Evolutionary conservation across 2,113 vertebrate species (phyloP).

Genomic region (Aptenodytes patagonicus): DNA sequence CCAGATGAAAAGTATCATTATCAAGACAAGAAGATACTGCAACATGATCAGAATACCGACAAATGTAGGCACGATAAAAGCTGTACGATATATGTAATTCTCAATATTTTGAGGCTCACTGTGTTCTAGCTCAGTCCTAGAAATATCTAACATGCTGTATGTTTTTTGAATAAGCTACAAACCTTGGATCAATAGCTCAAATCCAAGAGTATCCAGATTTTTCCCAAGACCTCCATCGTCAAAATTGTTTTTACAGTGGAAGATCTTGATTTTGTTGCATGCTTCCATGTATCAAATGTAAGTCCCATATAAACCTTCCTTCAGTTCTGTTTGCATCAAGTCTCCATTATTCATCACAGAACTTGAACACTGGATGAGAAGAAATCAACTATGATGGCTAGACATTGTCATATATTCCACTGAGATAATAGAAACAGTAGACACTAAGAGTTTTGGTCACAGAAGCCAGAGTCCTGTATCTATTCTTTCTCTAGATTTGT

Average conservation of each 20-base stretch:
- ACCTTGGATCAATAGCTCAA: neutral
- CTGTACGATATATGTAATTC: neutral
- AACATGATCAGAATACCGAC: neutral
- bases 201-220: neutral
- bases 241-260: neutral
- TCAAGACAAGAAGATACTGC: neutral
- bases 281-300: neutral
- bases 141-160: neutral
- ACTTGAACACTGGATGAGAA: neutral
- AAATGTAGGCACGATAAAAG: neutral
- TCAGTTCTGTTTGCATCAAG: neutral
- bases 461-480: neutral
- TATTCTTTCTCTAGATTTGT: neutral
- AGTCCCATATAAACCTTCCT: neutral
- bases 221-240: neutral
- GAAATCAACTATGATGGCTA: neutral
- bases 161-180: neutral
- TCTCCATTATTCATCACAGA: neutral
- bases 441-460: neutral
- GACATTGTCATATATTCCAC: neutral
- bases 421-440: neutral
- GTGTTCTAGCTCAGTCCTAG: neutral
- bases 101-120: neutral
- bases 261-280: neutral
- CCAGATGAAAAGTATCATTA: neutral